Base-by-base conservation (phyloP, 2,113 vertebrate species). In the Equus przewalskii region DNA sequence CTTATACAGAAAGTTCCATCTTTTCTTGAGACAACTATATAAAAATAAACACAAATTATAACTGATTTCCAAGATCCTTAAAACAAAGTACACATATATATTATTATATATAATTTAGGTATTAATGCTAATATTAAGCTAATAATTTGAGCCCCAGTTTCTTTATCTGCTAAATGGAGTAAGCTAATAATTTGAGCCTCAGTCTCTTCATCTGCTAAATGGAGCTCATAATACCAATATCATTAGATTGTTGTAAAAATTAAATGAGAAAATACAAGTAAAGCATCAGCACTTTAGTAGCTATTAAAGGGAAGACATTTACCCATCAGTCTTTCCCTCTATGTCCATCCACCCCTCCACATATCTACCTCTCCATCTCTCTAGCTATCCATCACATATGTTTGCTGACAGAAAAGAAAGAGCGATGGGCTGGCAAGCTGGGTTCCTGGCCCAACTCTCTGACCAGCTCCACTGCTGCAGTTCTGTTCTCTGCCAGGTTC, bases 11-110 rank as follows among this genome's bases (percentile, higher is more conserved):
- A 85, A 62, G 10, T 15, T 54, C n/a, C 19, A 96, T 75, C 14
- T 94, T 92, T 85, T 65, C 16, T 44, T 22, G 22, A 75, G 26
- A 90, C 7, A 64, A 64, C 5, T 72, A 0, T n/a, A 92, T 62
- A 49, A 94, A 94, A 89, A 84, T n/a, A 54, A 87, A 67, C 15
- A 92, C 7, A 94, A 83, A 80, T 62, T 41, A 30, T 44, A 46
- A 69, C 33, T 26, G 33, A 51, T 79, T 78, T 79, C 33, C 22
- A 62, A 93, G 18, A 67, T 76, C 26, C 85, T 93, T 89, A 76
- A 19, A 69, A 75, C 69, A 76, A 58, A 7, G 4, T 51, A 84
- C 30, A 75, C 41, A 69, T 33, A 60, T 18, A 44, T 41, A n/a
- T 33, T 49, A n/a, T 10, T 5, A 44, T 19, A 44, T 11, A 81